Evolutionary conservation across 2,113 vertebrate species (phyloP).

Genomic region (Anoplopoma fimbria): DNA sequence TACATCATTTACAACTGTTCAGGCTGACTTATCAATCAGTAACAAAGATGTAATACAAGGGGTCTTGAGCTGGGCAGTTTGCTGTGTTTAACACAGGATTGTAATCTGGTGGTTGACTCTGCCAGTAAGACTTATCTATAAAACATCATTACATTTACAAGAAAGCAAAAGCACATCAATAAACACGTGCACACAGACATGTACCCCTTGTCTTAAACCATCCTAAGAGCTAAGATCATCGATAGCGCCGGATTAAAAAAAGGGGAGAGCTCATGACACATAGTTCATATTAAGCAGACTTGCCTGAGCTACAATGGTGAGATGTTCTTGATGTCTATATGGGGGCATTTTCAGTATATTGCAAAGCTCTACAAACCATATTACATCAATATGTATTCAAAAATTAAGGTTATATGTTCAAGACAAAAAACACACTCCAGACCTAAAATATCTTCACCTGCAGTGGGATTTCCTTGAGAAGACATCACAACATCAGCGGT

Average conservation of each 20-base stretch:
- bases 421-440: background rate
- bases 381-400: background rate
- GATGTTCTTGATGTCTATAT: background rate
- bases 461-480: conserved; percentile 59
- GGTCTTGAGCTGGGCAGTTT: background rate
- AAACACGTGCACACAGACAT: background rate
- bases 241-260: background rate
- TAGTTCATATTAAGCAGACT: conserved; percentile 1
- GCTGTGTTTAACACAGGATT: background rate
- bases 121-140: background rate
- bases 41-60: background rate
- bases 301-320: background rate
- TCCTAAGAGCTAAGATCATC: background rate
- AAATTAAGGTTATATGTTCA: background rate
- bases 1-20: conserved; percentile 15
- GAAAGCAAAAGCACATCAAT: conserved; percentile 1
- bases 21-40: background rate
- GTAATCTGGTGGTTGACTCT: background rate
- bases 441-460: conserved; percentile 58
- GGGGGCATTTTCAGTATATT: background rate
- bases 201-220: background rate
- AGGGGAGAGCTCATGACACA: background rate
- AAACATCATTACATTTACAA: background rate
- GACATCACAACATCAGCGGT: conserved; percentile 54
- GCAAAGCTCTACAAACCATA: background rate